A percentile compares a stretch with the other conserved stretches of the same genome.
Conservation (phyloP, 2,113 vertebrate species). For the Scolopax mira region DNA sequence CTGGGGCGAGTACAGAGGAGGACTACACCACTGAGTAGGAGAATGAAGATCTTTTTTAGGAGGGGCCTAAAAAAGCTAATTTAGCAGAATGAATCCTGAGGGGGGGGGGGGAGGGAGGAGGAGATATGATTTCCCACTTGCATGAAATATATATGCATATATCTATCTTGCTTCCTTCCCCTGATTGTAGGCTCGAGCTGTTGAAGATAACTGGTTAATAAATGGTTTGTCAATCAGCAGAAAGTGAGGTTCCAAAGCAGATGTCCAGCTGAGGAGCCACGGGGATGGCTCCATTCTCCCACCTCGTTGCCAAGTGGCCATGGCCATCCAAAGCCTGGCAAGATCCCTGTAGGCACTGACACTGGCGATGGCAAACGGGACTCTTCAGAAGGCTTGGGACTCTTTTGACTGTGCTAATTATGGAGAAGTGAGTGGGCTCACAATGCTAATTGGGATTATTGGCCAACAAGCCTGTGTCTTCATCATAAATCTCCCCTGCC, state of each 20-base stretch:
- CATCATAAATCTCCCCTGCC: not conserved
- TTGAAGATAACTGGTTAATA: not conserved
- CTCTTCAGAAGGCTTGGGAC: not conserved
- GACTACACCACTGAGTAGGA: conserved; percentile 61
- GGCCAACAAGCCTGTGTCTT: not conserved
- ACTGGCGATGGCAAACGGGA: rapidly evolving
- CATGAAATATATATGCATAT: not conserved
- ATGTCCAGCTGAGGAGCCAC: not conserved
- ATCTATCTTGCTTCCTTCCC: not conserved
- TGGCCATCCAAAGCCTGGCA: not conserved
- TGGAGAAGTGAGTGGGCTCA: not conserved
- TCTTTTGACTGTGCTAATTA: not conserved
- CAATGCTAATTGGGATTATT: not conserved
- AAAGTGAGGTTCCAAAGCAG: not conserved
- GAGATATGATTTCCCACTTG: conserved; percentile 20
- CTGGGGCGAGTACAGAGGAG: conserved; percentile 68
- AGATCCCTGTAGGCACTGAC: not conserved
- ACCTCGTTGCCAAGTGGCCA: not conserved
- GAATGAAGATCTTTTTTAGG: conserved; percentile 56
- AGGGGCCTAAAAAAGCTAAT: conserved; percentile 45
- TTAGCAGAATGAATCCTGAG: conserved; percentile 29
- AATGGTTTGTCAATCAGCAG: not conserved
- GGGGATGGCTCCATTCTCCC: not conserved
- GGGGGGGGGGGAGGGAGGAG: not conserved
- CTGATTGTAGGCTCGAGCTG: not conserved